Conservation (phyloP, 2,888 invertebrate species). For the Byasa hedistus region DNA sequence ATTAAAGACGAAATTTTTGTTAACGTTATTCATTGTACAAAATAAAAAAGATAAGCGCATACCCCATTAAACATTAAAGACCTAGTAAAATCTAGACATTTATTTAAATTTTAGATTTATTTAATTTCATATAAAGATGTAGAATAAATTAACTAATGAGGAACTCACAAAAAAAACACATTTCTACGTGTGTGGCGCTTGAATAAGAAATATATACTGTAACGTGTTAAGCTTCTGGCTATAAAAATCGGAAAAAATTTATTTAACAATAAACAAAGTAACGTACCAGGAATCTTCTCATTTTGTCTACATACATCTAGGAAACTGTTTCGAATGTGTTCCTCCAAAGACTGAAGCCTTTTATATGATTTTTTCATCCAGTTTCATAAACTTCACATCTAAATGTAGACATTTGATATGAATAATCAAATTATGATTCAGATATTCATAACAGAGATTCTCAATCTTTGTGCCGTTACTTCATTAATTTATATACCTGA, state of each 20-base stretch:
- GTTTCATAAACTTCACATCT: conserved; percentile 59
- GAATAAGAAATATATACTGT: neutral
- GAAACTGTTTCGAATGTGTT: conserved; percentile 65
- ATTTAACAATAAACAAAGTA: conserved; percentile 15
- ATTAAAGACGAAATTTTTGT: no score
- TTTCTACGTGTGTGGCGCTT: neutral
- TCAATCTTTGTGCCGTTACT: conserved; percentile 52
- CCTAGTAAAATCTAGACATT: neutral
- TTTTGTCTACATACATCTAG: conserved; percentile 54
- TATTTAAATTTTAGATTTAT: neutral
- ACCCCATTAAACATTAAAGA: neutral
- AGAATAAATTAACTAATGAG: neutral
- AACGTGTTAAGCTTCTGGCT: neutral
- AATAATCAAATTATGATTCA: conserved; percentile 51
- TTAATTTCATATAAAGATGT: neutral
- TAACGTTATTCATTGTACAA: no score
- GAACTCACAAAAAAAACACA: neutral
- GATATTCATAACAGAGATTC: conserved; percentile 58
- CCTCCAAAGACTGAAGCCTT: conserved; percentile 59
- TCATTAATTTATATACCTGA: conserved; percentile 33
- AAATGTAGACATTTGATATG: conserved; percentile 67
- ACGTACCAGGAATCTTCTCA: conserved; percentile 70
- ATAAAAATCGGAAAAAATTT: neutral
- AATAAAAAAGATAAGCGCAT: no score
- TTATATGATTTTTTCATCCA: conserved; percentile 67